Conservation (phyloP, 2,113 vertebrate species). For the Nesogale talazaci region DNA sequence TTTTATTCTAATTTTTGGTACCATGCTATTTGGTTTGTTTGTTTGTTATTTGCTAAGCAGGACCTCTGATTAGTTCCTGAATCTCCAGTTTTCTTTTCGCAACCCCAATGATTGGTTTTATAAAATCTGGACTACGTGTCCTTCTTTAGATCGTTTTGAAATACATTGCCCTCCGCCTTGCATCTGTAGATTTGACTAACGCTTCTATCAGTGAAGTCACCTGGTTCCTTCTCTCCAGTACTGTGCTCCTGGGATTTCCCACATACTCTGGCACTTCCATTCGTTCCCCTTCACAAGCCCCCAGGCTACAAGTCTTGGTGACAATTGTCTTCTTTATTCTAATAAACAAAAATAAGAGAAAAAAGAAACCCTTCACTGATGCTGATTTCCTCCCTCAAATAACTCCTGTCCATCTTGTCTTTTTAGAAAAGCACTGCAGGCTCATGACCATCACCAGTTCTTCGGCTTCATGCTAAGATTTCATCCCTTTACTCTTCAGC, state of each 20-base stretch:
- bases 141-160: conserved; percentile 13
- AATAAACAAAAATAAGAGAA: not conserved
- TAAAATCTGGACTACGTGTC: not conserved
- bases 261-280: not conserved
- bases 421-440: not conserved
- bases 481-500: not conserved
- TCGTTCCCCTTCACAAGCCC: not conserved
- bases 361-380: not conserved
- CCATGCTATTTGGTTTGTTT: not conserved
- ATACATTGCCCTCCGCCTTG: not conserved
- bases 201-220: not conserved
- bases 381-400: not conserved
- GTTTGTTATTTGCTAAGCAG: not conserved
- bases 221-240: not conserved
- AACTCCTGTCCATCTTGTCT: not conserved
- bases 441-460: not conserved
- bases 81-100: not conserved
- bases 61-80: not conserved
- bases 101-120: not conserved
- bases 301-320: not conserved
- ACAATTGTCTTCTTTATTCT: not conserved
- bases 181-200: not conserved
- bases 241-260: not conserved
- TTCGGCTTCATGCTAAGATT: not conserved
- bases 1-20: not conserved